Evolutionary conservation across 2,113 vertebrate genomes (phyloP).

Genomic region (Nesoenas mayeri): DNA sequence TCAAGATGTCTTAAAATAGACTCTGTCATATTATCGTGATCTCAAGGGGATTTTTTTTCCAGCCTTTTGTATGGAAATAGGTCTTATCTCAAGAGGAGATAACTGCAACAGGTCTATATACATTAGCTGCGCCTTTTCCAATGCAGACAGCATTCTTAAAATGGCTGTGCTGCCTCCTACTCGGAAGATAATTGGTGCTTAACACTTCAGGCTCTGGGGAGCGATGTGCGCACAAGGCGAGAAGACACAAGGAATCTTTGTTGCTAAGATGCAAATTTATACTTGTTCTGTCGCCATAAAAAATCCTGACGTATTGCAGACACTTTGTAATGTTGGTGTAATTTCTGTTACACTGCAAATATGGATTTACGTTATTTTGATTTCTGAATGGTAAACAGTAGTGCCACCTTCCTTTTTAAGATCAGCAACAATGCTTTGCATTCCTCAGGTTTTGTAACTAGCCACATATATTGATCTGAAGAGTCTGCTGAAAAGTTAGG

Average conservation of each 20-base stretch:
- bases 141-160: not conserved
- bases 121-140: not conserved
- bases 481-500: not conserved
- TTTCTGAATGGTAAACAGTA: not conserved
- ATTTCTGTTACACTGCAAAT: not conserved
- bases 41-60: not conserved
- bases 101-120: not conserved
- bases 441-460: not conserved
- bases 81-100: slow-evolving; percentile 24
- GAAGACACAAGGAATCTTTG: not conserved
- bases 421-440: not conserved
- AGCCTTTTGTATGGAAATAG: slow-evolving; percentile 44
- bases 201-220: not conserved
- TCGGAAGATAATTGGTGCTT: not conserved
- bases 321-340: not conserved
- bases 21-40: not conserved
- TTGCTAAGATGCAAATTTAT: not conserved
- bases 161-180: not conserved
- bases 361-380: not conserved
- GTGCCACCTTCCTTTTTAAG: not conserved
- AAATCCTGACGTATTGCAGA: not conserved
- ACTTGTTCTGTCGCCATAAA: not conserved
- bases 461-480: not conserved
- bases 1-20: slow-evolving; percentile 38
- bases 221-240: accelerated